These are phyloP conservation scores for Henricia sp. DNA, from an alignment of 53 echinoderm and acorn worm genomes.

Conservation along the genomic window DNA sequence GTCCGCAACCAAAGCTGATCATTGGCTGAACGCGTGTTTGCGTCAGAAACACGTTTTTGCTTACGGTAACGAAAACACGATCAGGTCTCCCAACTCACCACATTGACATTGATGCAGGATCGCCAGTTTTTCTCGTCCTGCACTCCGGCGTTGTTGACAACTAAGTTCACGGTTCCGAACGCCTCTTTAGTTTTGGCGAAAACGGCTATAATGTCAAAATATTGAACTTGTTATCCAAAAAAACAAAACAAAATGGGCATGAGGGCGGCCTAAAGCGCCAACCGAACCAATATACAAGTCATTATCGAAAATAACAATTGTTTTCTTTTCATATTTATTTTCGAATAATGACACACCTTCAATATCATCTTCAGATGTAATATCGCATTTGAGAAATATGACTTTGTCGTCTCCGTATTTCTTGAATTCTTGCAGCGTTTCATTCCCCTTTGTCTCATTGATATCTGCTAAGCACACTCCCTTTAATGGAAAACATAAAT, in stretches of 20 bases:
- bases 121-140: conserved; percentile 47
- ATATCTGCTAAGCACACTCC: conserved; percentile 50
- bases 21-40: too few relatives aligned
- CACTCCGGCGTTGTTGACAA: conserved; percentile 52
- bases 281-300: too few relatives aligned
- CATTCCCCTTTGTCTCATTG: conserved; percentile 34
- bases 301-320: neutral
- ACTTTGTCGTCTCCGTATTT: conserved; percentile 46
- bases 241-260: neutral
- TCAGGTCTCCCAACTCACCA: too few relatives aligned
- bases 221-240: too few relatives aligned
- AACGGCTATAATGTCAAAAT: neutral
- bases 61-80: too few relatives aligned
- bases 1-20: too few relatives aligned
- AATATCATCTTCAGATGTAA: conserved; percentile 20
- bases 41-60: too few relatives aligned
- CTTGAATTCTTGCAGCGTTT: conserved; percentile 33
- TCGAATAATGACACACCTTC: neutral
- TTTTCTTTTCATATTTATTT: neutral
- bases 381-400: conserved; percentile 45
- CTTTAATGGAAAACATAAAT: neutral
- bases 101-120: conserved; percentile 29
- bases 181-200: conserved; percentile 26
- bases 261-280: neutral
- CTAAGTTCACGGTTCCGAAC: conserved; percentile 29